Percentiles rank a stretch among this genome's conserved stretches.
These are phyloP conservation scores for Gorsachius goisagi DNA, from an alignment of 2,113 vertebrate genomes.

Conservation along the genomic window DNA sequence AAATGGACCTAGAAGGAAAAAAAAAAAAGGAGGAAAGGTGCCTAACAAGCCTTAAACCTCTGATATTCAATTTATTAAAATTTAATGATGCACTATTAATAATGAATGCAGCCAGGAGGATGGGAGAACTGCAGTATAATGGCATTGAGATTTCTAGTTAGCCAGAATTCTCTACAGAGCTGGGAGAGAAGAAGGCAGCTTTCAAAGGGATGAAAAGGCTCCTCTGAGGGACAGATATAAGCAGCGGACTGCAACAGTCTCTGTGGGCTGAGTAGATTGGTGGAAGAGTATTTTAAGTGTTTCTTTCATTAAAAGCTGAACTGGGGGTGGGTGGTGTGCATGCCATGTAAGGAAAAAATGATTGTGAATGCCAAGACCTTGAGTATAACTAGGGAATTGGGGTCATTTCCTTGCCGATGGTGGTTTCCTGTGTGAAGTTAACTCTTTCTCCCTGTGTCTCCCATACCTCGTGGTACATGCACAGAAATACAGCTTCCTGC, in stretches of 20 bases:
- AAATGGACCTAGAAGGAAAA: neutral
- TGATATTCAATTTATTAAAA: slow-evolving; percentile 16
- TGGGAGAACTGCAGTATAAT: neutral
- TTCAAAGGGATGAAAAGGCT: neutral
- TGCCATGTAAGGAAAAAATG: neutral
- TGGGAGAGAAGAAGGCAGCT: neutral
- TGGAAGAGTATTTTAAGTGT: neutral
- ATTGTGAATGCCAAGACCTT: neutral
- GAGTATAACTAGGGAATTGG: neutral
- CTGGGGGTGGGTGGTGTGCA: accelerated
- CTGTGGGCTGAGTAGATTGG: neutral
- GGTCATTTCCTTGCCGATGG: neutral
- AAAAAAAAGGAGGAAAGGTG: neutral
- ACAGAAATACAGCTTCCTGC: neutral
- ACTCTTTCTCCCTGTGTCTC: neutral
- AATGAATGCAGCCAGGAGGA: neutral
- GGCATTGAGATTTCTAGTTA: neutral
- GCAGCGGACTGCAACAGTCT: neutral
- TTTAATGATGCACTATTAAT: slow-evolving; percentile 34
- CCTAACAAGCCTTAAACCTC: neutral
- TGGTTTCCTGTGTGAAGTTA: neutral
- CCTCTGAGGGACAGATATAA: neutral
- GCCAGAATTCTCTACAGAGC: neutral
- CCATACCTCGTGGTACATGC: accelerated
- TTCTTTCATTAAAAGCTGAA: neutral